These are phyloP conservation scores for Melanotaenia pygmaea DNA, from an alignment of 2,797 vertebrate species.

Conservation along the genomic window DNA sequence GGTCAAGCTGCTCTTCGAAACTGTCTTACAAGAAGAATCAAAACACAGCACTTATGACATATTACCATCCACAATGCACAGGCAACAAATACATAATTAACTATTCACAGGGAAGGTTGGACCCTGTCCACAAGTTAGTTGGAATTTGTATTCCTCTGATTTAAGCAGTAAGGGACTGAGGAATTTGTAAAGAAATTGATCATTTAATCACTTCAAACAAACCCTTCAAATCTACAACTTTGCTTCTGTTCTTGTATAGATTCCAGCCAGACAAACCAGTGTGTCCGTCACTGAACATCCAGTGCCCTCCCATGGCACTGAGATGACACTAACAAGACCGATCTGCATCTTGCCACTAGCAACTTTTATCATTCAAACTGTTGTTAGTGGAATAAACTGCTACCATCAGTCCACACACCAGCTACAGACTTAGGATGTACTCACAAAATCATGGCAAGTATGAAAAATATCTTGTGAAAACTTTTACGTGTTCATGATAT, in stretches of 20 bases:
- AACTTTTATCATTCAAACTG: conserved; percentile 50
- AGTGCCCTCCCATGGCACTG: conserved; percentile 55
- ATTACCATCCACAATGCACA: background rate
- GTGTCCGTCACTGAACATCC: conserved; percentile 53
- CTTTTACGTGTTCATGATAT: background rate
- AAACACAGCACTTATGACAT: conserved; percentile 8
- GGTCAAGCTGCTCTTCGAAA: conserved; percentile 30
- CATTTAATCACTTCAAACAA: conserved; percentile 16
- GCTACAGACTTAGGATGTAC: background rate
- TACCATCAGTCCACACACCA: background rate
- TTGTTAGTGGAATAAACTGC: background rate
- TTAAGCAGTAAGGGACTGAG: background rate
- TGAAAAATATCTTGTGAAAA: background rate
- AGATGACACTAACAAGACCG: conserved; percentile 56
- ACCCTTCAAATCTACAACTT: background rate
- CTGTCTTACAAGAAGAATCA: conserved; percentile 15
- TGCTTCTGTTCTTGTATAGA: conserved; percentile 14
- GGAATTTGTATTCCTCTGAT: background rate
- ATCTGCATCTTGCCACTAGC: conserved; percentile 36
- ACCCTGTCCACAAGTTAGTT: background rate
- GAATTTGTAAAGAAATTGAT: background rate
- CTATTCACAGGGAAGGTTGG: background rate
- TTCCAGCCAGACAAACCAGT: conserved; percentile 29
- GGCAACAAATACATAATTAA: background rate
- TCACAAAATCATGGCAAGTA: background rate